Base-by-base conservation (phyloP, 1,140 invertebrate species). In the Heliconius hermathena region DNA sequence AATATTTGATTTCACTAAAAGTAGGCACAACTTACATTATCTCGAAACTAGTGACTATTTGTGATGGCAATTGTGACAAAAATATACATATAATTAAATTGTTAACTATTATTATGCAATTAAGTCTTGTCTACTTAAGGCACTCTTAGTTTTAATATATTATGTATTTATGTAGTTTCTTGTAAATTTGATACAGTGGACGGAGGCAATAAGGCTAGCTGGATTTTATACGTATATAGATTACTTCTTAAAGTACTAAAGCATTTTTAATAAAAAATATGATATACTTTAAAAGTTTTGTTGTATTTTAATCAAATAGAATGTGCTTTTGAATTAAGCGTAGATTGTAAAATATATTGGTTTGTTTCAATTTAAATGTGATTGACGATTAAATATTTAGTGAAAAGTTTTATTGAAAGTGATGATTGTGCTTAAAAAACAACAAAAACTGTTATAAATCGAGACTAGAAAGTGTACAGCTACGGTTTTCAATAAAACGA, bases 391-490 rank as follows among this genome's bases (percentile, higher is more conserved):
- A 66, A 66, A 66, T 66, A 66, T 29, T 66, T 66, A 18, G 60
- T 66, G 60, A 29, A 29, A 29, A 66, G 9, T 29, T 38, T 26
- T 75, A 75, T 52, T 75, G 74, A 16, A 36, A 46, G 60, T 66
- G 60, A 29, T 66, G 60, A 70, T 60, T 26, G 74, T 80, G 79
- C 79, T 60, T 77, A 77, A 66, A 71, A 80, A 74, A 80, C 57
- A 80, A 80, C 33, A 87, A 90, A 85, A 89, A 85, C 85, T 90
- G 88, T 89, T 88, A 87, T 87, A 89, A 88, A 91, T 89, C 85
- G 90, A 93, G 92, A 94, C 92, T 94, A 94, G 92, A 94, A 90
- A 91, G 88, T 91, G 89, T 90, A 87, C 87, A 85, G 83, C 73
- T 83, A 83, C 87, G 83, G 77, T 41, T 89, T 78, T 83, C 87